phyloP scores from a whole-genome alignment of 2,113 vertebrate species.

The Serinus canaria region DNA sequence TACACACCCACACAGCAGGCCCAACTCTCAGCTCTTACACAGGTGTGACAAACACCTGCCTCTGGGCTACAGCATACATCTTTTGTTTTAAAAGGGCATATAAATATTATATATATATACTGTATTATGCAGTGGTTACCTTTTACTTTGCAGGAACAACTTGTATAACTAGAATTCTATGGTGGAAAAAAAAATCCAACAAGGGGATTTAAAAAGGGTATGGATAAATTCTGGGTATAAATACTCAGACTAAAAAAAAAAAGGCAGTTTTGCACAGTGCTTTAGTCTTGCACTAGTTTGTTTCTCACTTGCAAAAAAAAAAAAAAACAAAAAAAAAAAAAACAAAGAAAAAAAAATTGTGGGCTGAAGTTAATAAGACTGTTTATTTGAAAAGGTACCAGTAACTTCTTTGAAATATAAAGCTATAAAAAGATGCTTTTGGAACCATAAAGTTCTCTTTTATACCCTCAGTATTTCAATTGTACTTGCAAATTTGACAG shows the following conservation, averaged over 20 bases:
- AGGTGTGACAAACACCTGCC: neutral
- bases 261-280: constrained; percentile 96
- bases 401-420: constrained; percentile 59
- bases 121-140: constrained; percentile 75
- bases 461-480: constrained; percentile 40
- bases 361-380: constrained; percentile 57
- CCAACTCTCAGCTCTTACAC: neutral
- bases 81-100: constrained; percentile 69
- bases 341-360: neutral
- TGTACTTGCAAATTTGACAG: constrained; percentile 52
- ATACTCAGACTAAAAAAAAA: constrained; percentile 97
- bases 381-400: constrained; percentile 69
- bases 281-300: constrained; percentile 92
- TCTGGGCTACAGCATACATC: constrained; percentile 13
- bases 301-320: constrained; percentile 79
- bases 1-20: neutral
- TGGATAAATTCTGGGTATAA: constrained; percentile 87
- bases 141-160: constrained; percentile 75
- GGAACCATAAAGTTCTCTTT: constrained; percentile 51
- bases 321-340: constrained; percentile 24
- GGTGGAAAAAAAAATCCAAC: constrained; percentile 70
- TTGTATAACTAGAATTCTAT: constrained; percentile 74
- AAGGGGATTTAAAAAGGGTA: constrained; percentile 73
- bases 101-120: constrained; percentile 40
- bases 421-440: constrained; percentile 71